Evolutionary conservation across 2,888 invertebrate species (phyloP).

Genomic region (Hofmannophila pseudospretella): DNA sequence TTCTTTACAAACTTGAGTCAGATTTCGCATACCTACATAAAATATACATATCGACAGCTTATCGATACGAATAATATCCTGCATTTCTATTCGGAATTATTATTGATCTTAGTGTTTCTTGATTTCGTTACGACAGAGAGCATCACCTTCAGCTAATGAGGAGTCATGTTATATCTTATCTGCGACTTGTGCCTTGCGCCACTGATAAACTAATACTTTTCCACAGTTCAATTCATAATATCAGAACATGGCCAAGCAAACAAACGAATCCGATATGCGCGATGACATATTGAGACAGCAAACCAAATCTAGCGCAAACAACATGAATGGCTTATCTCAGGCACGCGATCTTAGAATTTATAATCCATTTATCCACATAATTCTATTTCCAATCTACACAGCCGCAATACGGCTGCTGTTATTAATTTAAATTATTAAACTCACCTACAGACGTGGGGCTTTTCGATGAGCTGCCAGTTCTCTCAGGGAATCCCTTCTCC

Average conservation of each 20-base stretch:
- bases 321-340: conserved; percentile 16
- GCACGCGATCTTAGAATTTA: conserved; percentile 4
- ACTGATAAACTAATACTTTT: conserved; percentile 53
- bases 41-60: not conserved
- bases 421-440: conserved; percentile 28
- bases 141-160: conserved; percentile 56
- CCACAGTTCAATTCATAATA: conserved; percentile 33
- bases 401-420: not conserved
- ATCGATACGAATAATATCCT: not conserved
- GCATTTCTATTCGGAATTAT: not conserved
- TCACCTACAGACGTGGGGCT: conserved; percentile 82
- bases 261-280: conserved; percentile 19
- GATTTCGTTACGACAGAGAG: conserved; percentile 31
- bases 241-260: conserved; percentile 30
- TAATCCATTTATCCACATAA: conserved; percentile 5
- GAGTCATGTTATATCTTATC: conserved; percentile 63
- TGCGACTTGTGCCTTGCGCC: conserved; percentile 38
- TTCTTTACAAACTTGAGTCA: conserved; percentile 4
- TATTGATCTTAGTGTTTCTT: conserved; percentile 3
- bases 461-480: conserved; percentile 76
- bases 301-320: conserved; percentile 17
- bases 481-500: conserved; percentile 60
- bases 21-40: not conserved
- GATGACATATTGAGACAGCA: conserved; percentile 15
- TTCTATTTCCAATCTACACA: not conserved